phyloP scores from a whole-genome alignment of 2,113 vertebrate species.

The Anseranas semipalmata region DNA sequence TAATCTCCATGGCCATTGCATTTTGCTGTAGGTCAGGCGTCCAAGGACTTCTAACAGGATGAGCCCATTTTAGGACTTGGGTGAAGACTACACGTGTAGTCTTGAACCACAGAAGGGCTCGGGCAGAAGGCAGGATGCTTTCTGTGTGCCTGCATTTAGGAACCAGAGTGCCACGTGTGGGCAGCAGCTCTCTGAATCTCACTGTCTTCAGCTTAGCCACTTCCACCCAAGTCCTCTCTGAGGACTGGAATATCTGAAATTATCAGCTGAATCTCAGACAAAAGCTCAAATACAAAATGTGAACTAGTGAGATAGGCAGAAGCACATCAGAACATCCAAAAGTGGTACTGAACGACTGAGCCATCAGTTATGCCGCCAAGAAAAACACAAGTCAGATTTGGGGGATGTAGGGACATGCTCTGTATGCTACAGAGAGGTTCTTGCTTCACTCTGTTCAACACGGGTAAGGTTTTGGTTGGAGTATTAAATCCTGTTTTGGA shows the following conservation, averaged over 20 bases:
- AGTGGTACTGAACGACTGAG: neutral
- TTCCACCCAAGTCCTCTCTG: neutral
- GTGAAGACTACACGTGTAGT: neutral
- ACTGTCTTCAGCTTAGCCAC: neutral
- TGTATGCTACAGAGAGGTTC: neutral
- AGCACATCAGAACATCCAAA: neutral
- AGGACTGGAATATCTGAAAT: neutral
- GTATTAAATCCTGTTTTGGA: neutral
- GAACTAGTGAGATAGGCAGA: neutral
- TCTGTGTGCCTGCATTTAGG: neutral
- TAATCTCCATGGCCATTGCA: neutral
- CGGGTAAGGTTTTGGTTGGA: neutral
- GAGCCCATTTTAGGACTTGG: neutral
- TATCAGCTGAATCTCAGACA: neutral
- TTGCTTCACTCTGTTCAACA: neutral
- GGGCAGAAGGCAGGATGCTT: neutral
- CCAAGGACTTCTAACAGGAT: neutral
- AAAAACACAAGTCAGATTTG: neutral
- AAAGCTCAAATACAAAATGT: neutral
- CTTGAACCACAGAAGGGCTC: neutral
- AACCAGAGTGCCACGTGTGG: neutral
- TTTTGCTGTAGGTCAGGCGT: neutral
- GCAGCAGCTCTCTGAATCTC: neutral
- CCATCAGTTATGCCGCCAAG: neutral
- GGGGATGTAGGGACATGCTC: neutral